Evolutionary conservation across 1,140 invertebrate genomes (phyloP).

Genomic region (Drosophila navojoa): DNA sequence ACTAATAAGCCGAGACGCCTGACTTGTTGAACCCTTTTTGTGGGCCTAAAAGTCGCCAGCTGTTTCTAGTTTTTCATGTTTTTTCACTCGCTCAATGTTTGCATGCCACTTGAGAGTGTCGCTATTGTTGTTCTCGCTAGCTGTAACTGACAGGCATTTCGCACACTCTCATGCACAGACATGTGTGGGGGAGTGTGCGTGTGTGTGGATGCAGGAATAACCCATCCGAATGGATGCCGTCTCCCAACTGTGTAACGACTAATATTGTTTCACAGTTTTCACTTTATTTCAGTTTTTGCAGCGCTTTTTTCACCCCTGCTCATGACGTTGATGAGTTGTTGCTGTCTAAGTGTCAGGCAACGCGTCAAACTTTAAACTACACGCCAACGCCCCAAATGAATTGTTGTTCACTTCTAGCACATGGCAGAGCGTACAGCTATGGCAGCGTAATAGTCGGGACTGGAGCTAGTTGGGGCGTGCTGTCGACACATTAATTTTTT

Average conservation of each 20-base stretch:
- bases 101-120: conserved; percentile 17
- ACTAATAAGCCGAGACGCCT: conserved; percentile 10
- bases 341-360: conserved; percentile 80
- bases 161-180: neutral
- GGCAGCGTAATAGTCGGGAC: neutral
- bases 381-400: conserved; percentile 72
- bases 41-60: conserved; percentile 24
- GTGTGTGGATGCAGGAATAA: conserved; percentile 49
- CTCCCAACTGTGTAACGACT: conserved; percentile 46
- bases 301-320: conserved; percentile 47
- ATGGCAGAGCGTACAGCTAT: neutral
- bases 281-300: conserved; percentile 48
- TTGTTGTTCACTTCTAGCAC: conserved; percentile 45
- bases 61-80: conserved; percentile 18
- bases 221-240: conserved; percentile 40
- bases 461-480: conserved; percentile 28
- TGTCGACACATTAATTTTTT: conserved; percentile 70
- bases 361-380: conserved; percentile 81
- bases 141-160: conserved; percentile 32
- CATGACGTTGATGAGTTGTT: conserved; percentile 81
- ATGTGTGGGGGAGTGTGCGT: neutral
- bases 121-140: conserved; percentile 5
- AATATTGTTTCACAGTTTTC: conserved; percentile 75
- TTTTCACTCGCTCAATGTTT: neutral
- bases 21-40: conserved; percentile 18